Evolutionary conservation across 2,888 invertebrate genomes (phyloP).

Genomic region (Nipponacmea schrenckii): DNA sequence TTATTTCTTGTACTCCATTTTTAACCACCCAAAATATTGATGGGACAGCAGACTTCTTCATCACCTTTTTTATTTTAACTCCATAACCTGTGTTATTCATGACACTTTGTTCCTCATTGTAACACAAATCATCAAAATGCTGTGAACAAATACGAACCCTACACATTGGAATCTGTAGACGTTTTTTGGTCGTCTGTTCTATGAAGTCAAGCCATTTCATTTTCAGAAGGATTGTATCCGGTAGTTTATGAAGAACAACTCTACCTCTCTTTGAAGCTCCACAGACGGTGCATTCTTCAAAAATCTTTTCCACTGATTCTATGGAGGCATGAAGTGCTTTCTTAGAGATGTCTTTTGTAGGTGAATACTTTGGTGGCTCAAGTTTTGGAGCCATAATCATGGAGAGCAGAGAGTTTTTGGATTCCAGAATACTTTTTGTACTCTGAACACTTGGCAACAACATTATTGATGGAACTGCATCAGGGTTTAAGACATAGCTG

Average conservation of each 20-base stretch:
- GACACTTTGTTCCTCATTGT: neutral
- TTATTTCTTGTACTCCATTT: neutral
- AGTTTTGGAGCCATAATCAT: constrained; percentile 1
- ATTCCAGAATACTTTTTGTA: neutral
- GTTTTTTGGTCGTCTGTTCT: neutral
- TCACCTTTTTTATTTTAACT: neutral
- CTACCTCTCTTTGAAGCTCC: neutral
- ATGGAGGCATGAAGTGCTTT: no score
- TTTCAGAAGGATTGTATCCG: neutral
- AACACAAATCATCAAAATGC: neutral
- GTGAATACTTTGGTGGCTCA: neutral
- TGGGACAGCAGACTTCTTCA: neutral
- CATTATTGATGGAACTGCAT: neutral
- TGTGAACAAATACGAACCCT: neutral
- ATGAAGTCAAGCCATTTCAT: neutral
- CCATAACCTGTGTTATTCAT: neutral
- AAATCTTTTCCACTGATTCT: neutral
- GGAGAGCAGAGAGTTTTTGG: neutral
- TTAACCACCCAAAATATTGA: neutral
- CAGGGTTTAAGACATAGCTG: neutral
- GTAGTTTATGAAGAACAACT: neutral
- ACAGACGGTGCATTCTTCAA: neutral
- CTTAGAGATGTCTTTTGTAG: neutral
- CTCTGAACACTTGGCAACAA: neutral
- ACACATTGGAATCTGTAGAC: neutral